Percentiles rank a stretch among this genome's conserved stretches.
phyloP scores from a whole-genome alignment of 2,888 invertebrate species.

The Apodemia duryi region DNA sequence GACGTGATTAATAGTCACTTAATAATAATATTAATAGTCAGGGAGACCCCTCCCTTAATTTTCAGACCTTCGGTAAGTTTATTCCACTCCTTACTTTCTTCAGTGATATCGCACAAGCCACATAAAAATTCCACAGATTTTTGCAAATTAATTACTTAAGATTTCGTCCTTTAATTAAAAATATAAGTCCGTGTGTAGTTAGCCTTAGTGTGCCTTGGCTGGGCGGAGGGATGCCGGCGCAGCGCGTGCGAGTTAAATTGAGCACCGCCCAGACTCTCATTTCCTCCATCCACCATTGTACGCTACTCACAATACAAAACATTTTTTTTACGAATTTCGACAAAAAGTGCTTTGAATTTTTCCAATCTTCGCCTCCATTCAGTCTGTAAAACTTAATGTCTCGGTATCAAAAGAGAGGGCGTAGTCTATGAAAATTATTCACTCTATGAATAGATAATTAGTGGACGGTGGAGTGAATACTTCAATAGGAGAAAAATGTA shows the following conservation, averaged over 20 bases:
- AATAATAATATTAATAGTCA: no score
- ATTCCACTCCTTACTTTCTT: no score
- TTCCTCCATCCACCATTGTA: constrained; percentile 73
- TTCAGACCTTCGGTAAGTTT: no score
- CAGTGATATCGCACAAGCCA: no score
- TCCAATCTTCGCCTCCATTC: constrained; percentile 76
- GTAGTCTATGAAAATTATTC: constrained; percentile 38
- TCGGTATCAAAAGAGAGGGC: constrained; percentile 54
- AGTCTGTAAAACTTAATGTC: constrained; percentile 69
- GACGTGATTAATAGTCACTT: no score
- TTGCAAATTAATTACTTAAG: no score
- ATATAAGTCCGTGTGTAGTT: constrained; percentile 20
- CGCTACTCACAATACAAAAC: constrained; percentile 76
- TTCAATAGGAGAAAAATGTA: not conserved
- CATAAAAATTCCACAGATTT: no score
- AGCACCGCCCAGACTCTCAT: no score
- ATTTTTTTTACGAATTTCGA: constrained; percentile 74
- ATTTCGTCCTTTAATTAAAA: no score
- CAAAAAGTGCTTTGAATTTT: constrained; percentile 76
- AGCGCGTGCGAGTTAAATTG: constrained; percentile 38
- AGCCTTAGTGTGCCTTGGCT: constrained; percentile 25
- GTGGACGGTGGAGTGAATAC: constrained; percentile 18
- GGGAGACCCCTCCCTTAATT: no score
- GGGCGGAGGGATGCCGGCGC: constrained; percentile 40
- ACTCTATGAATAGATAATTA: constrained; percentile 30